Evolutionary conservation across 2,113 vertebrate genomes (phyloP).

Genomic region (Siniperca knerii): DNA sequence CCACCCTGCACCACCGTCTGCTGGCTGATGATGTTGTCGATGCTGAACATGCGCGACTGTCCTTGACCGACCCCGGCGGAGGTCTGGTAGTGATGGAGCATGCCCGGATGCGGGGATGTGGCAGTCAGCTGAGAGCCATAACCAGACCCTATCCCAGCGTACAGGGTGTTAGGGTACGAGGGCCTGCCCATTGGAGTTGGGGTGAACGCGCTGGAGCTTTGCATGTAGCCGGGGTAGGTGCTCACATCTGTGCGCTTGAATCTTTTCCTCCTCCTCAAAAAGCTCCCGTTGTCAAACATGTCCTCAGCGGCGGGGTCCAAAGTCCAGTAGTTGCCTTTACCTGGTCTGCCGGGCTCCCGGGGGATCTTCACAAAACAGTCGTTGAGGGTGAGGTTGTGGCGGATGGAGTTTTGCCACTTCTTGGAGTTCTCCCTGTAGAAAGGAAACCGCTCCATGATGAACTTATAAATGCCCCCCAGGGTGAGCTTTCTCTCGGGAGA

Average conservation of each 20-base stretch:
- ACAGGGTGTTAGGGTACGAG: conserved; percentile 83
- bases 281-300: conserved; percentile 93
- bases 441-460: conserved; percentile 97
- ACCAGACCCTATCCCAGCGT: conserved; percentile 82
- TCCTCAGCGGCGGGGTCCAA: conserved; percentile 90
- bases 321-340: conserved; percentile 92
- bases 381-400: conserved; percentile 91
- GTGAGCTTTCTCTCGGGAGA: conserved; percentile 95
- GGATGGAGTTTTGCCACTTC: conserved; percentile 94
- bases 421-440: conserved; percentile 98
- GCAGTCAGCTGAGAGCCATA: conserved; percentile 82
- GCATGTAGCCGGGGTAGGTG: conserved; percentile 92
- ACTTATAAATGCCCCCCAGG: conserved; percentile 95
- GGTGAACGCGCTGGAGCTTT: conserved; percentile 91
- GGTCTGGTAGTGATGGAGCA: conserved; percentile 87
- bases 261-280: conserved; percentile 87
- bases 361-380: conserved; percentile 93
- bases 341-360: conserved; percentile 89
- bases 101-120: conserved; percentile 82
- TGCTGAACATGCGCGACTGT: conserved; percentile 93
- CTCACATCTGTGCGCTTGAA: conserved; percentile 92
- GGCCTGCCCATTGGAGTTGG: conserved; percentile 84
- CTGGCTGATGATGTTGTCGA: conserved; percentile 93
- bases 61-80: conserved; percentile 81
- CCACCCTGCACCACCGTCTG: conserved; percentile 87